Percentiles rank a stretch among this genome's conserved stretches.
Conservation (phyloP, 2,113 vertebrate species). For the Rhineura floridana region DNA sequence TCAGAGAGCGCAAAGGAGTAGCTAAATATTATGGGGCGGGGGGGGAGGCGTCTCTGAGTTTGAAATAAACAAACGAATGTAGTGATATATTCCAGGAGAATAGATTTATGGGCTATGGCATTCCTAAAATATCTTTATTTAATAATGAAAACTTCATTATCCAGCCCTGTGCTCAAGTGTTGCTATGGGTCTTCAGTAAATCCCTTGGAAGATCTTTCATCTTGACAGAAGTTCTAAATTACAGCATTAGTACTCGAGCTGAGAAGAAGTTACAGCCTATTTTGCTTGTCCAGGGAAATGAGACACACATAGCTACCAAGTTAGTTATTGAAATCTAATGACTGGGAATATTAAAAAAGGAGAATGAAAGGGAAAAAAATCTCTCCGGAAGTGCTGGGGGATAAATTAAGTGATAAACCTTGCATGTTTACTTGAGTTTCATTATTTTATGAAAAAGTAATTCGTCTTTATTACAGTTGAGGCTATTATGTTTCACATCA, state of each 20-base stretch:
- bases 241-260: slow-evolving; percentile 74
- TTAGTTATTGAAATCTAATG: slow-evolving; percentile 91
- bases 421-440: slow-evolving; percentile 79
- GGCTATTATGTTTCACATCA: slow-evolving; percentile 66
- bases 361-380: slow-evolving; percentile 72
- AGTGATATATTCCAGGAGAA: slow-evolving; percentile 50
- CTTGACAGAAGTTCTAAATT: slow-evolving; percentile 81
- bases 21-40: neutral
- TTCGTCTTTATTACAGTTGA: slow-evolving; percentile 87
- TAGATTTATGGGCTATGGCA: slow-evolving; percentile 78
- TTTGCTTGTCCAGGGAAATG: slow-evolving; percentile 91
- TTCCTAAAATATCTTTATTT: slow-evolving; percentile 82
- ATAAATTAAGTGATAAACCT: slow-evolving; percentile 88
- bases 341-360: slow-evolving; percentile 87
- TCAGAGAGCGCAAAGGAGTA: neutral
- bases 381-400: slow-evolving; percentile 77
- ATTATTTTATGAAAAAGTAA: slow-evolving; percentile 81
- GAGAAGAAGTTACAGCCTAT: slow-evolving; percentile 73
- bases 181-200: slow-evolving; percentile 73
- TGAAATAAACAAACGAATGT: slow-evolving; percentile 68
- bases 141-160: slow-evolving; percentile 87
- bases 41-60: neutral
- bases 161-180: slow-evolving; percentile 71
- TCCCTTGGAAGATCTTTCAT: slow-evolving; percentile 81
- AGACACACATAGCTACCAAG: slow-evolving; percentile 83